Conservation (phyloP, 2,888 invertebrate genomes). For the Erynnis tages region DNA sequence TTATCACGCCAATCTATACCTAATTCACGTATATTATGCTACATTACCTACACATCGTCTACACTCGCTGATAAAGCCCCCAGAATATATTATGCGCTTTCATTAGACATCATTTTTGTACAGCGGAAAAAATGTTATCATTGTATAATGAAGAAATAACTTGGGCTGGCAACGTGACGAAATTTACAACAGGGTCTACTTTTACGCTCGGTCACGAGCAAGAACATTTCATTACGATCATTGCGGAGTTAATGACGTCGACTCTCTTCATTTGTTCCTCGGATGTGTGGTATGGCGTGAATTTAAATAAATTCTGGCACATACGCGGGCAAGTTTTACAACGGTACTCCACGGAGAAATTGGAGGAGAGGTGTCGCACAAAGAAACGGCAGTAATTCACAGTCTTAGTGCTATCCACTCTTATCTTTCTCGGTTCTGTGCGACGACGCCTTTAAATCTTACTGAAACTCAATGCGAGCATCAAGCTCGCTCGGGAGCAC, state of each 20-base stretch:
- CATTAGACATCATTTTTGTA: conserved; percentile 1
- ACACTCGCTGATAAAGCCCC: not conserved
- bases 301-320: conserved; percentile 64
- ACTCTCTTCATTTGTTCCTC: conserved; percentile 47
- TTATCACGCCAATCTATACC: conserved; percentile 65
- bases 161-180: conserved; percentile 49
- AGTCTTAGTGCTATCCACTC: conserved; percentile 61
- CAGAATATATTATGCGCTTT: not conserved
- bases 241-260: conserved; percentile 65
- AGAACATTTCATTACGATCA: conserved; percentile 68
- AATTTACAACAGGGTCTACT: conserved; percentile 54
- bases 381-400: conserved; percentile 63
- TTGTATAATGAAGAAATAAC: conserved; percentile 42
- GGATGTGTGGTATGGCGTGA: conserved; percentile 53
- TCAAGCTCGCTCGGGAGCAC: conserved; percentile 50
- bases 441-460: conserved; percentile 63
- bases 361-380: conserved; percentile 46
- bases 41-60: not conserved
- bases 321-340: conserved; percentile 51
- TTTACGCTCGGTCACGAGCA: conserved; percentile 50
- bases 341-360: conserved; percentile 43
- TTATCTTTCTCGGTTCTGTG: conserved; percentile 63
- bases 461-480: conserved; percentile 50
- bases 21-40: conserved; percentile 19
- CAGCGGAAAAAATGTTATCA: conserved; percentile 31